Evolutionary conservation across 1,140 invertebrate genomes (phyloP).

Genomic region (Samia ricini): DNA sequence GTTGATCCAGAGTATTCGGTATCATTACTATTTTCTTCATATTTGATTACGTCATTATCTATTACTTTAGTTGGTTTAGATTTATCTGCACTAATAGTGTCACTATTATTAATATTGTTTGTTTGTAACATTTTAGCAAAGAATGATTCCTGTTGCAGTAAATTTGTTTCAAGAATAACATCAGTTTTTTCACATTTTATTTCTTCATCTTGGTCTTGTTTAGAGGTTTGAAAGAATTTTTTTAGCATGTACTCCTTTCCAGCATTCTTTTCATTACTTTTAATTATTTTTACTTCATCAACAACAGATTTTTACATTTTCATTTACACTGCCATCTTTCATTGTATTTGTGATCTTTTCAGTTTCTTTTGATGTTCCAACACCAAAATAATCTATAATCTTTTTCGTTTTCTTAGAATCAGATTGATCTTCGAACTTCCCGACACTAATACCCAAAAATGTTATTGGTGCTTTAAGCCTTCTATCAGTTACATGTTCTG

Average conservation of each 20-base stretch:
- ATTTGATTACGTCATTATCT: constrained; percentile 36
- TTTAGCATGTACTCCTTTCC: constrained; percentile 45
- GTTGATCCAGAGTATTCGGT: constrained; percentile 65
- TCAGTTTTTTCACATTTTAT: background rate
- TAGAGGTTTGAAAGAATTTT: constrained; percentile 44
- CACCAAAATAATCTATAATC: constrained; percentile 81
- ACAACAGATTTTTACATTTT: constrained; percentile 13
- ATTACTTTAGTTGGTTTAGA: constrained; percentile 29
- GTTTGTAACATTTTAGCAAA: constrained; percentile 69
- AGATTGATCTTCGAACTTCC: constrained; percentile 84
- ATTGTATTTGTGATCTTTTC: background rate
- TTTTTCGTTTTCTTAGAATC: constrained; percentile 78
- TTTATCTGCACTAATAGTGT: constrained; percentile 8
- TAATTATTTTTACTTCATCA: constrained; percentile 18
- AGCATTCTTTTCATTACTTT: constrained; percentile 24
- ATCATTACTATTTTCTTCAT: constrained; percentile 56
- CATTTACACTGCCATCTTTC: background rate
- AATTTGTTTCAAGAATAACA: constrained; percentile 35
- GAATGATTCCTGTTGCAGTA: constrained; percentile 70
- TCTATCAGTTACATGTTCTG: constrained; percentile 57
- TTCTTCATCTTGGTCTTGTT: background rate
- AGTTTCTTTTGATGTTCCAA: constrained; percentile 40
- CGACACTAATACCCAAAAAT: constrained; percentile 86
- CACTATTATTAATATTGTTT: constrained; percentile 12
- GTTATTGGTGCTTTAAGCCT: constrained; percentile 80